These are phyloP conservation scores for Luperina nickerlii DNA, from an alignment of 2,888 invertebrate genomes.

Conservation along the genomic window DNA sequence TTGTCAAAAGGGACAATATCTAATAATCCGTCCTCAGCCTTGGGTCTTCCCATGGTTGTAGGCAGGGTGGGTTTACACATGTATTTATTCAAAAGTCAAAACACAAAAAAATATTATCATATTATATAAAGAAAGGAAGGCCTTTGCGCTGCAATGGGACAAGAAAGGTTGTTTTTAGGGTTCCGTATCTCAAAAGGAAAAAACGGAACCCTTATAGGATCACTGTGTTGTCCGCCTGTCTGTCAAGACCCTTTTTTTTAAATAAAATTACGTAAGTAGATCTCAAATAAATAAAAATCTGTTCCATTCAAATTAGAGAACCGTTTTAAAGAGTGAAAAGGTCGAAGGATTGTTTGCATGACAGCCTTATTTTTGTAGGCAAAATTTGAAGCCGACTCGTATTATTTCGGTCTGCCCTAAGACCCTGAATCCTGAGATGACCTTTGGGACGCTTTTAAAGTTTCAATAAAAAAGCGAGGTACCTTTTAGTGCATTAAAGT, in stretches of 20 bases:
- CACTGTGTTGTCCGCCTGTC: no score
- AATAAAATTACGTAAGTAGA: neutral
- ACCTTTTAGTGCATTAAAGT: slow-evolving; percentile 11
- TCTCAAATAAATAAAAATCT: slow-evolving; percentile 1
- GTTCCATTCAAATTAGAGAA: neutral
- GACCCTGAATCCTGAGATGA: slow-evolving; percentile 7
- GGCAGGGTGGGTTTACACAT: neutral
- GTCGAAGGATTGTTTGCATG: slow-evolving; percentile 12
- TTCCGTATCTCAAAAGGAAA: no score
- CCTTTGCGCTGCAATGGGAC: no score
- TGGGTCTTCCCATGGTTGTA: neutral
- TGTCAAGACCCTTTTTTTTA: no score
- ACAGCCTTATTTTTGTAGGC: slow-evolving; percentile 30
- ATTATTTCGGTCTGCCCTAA: slow-evolving; percentile 32
- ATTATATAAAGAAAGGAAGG: no score
- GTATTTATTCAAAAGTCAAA: neutral
- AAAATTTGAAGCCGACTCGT: slow-evolving; percentile 46
- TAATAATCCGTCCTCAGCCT: neutral
- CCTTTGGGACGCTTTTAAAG: slow-evolving; percentile 39
- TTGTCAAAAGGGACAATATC: neutral
- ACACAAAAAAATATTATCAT: neutral
- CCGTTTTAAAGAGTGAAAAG: slow-evolving; percentile 22
- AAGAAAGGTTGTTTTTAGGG: no score
- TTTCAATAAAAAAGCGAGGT: slow-evolving; percentile 21
- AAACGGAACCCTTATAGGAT: no score